These are phyloP conservation scores for Himalopsyche phryganea DNA, from an alignment of 1,140 invertebrate genomes.

Conservation along the genomic window DNA sequence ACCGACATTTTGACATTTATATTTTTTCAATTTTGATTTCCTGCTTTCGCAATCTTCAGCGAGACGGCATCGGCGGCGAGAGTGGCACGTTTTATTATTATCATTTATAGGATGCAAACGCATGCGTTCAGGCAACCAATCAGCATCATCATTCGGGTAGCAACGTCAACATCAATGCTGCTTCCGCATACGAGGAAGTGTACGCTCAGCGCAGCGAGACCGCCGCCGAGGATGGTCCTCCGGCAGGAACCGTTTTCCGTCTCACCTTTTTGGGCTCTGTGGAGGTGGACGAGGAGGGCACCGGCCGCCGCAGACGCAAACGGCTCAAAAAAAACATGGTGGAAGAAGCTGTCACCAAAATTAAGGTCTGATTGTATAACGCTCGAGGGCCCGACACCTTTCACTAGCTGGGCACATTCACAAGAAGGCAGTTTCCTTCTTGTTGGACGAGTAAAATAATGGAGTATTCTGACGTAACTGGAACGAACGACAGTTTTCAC, in stretches of 20 bases:
- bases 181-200: constrained; percentile 29
- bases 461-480: background rate
- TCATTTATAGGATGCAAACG: constrained; percentile 33
- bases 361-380: constrained; percentile 70
- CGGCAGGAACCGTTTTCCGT: constrained; percentile 72
- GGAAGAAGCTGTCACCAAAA: constrained; percentile 93
- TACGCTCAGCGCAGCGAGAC: constrained; percentile 41
- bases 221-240: constrained; percentile 44
- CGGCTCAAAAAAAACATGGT: constrained; percentile 88
- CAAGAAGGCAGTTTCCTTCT: no score
- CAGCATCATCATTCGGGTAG: constrained; percentile 15
- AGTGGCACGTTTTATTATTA: constrained; percentile 29
- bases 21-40: background rate
- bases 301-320: constrained; percentile 65
- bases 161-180: constrained; percentile 3
- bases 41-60: background rate
- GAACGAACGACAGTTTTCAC: no score
- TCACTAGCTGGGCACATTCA: background rate
- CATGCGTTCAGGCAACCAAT: constrained; percentile 35
- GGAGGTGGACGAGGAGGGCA: constrained; percentile 76
- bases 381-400: constrained; percentile 31
- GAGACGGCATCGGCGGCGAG: constrained; percentile 19
- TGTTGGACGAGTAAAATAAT: no score
- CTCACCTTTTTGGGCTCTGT: constrained; percentile 79
- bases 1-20: constrained; percentile 11